These are phyloP conservation scores for Anagrus nilaparvatae DNA, from an alignment of 1,140 invertebrate species.

Conservation along the genomic window DNA sequence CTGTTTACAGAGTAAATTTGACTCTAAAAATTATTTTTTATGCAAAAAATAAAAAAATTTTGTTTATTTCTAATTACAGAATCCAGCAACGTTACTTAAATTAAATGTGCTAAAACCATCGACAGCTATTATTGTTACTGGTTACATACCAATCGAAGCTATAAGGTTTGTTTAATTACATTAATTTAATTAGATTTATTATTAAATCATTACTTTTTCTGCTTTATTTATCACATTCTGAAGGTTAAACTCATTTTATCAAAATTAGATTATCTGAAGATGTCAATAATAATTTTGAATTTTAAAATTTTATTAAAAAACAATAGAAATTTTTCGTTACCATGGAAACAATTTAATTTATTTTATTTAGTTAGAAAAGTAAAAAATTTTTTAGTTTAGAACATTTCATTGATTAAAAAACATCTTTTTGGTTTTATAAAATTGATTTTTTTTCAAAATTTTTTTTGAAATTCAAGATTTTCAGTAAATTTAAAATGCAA, in stretches of 20 bases:
- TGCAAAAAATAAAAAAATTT: not conserved
- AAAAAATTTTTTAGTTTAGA: too few relatives aligned
- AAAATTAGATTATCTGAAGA: not conserved
- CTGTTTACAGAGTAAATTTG: slow-evolving; percentile 15
- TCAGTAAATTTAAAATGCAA: slow-evolving; percentile 51
- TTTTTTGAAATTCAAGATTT: slow-evolving; percentile 41
- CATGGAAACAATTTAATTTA: too few relatives aligned
- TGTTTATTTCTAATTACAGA: slow-evolving; percentile 22
- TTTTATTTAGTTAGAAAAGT: too few relatives aligned
- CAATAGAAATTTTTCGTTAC: too few relatives aligned
- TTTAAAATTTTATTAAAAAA: too few relatives aligned
- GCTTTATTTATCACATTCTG: too few relatives aligned
- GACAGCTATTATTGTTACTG: slow-evolving; percentile 32
- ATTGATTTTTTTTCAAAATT: too few relatives aligned
- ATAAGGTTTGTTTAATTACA: slow-evolving; percentile 21
- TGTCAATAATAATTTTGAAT: too few relatives aligned
- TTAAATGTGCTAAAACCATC: slow-evolving; percentile 28
- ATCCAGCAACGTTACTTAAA: slow-evolving; percentile 18
- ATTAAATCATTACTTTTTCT: too few relatives aligned
- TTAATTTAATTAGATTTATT: slow-evolving; percentile 1
- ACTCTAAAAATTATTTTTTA: not conserved
- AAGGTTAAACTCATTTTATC: too few relatives aligned
- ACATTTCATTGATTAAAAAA: too few relatives aligned
- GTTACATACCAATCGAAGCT: slow-evolving; percentile 32
- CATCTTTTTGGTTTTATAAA: too few relatives aligned